Evolutionary conservation across 2,888 invertebrate species (phyloP), one percentile per base, ranked within the genome.

Genomic region (Agonopterix heracliana): DNA sequence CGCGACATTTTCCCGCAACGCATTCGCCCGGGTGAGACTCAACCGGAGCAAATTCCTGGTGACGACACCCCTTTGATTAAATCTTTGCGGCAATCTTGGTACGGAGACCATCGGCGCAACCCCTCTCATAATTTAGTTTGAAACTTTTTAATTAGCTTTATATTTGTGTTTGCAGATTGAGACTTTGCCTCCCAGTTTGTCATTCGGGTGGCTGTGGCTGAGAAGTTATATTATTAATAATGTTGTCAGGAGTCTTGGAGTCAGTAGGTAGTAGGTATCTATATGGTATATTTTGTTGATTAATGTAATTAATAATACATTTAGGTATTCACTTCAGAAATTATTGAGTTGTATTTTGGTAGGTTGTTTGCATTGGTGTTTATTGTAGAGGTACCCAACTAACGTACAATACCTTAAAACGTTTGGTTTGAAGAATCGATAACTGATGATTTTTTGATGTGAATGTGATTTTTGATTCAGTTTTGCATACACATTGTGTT

Each of bases 121-220:
- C 88, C 86, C 87, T 85, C 87, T 85, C 85, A 88, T 88, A 88
- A 88, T 87, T 87, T 82, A 86, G 87, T 88, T 88, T 79, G 74
- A 80, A 88, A 88, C 87, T 88, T 88, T 88, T 88, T 86, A 88
- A 88, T 88, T 88, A 88, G 87, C 85, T 88, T 88, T 87, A 87
- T 87, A 85, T 88, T 88, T 88, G 87, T 88, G 84, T 88, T 88
- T 87, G 85, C 77, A 81, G 85, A 88, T 88, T 85, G 88, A 88
- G 88, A 83, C 83, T 81, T 87, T 61, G 74, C 65, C 71, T 76
- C 71, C 73, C 69, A 72, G 82, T 86, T 82, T 80, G 81, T 81
- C 81, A 83, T 82, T 81, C 74, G 66, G 73, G 70, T 72, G 72
- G 66, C 66, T 78, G 85, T 68, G 87, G 85, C 74, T 72, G 59